These are phyloP conservation scores for Psix sp. DNA, from an alignment of 1,140 invertebrate genomes.

Conservation along the genomic window DNA sequence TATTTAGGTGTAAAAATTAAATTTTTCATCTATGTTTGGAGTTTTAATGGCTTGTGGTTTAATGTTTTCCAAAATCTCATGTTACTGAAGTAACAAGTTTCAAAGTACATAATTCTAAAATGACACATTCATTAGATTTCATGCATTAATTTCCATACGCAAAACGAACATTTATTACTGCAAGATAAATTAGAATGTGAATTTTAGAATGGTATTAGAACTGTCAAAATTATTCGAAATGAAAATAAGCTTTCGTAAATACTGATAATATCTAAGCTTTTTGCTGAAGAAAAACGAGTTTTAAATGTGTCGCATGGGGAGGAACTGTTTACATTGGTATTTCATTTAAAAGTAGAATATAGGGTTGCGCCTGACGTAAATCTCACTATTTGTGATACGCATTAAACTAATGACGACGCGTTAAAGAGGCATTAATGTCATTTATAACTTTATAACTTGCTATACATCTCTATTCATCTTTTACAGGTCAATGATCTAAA, in stretches of 20 bases:
- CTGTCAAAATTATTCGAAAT: constrained; percentile 2
- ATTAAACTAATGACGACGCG: constrained; percentile 25
- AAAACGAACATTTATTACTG: constrained; percentile 8
- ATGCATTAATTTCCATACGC: constrained; percentile 21
- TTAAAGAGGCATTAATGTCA: constrained; percentile 27
- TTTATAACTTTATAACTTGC: constrained; percentile 10
- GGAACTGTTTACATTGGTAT: not conserved
- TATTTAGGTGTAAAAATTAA: not conserved
- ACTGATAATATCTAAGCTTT: not conserved
- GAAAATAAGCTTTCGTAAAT: not conserved
- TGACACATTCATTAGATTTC: constrained; percentile 22
- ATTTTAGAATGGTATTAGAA: constrained; percentile 9
- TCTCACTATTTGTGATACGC: constrained; percentile 16
- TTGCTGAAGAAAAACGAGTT: not conserved
- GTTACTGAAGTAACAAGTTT: constrained; percentile 20
- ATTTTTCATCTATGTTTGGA: not conserved
- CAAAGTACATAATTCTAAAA: constrained; percentile 6
- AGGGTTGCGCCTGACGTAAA: constrained; percentile 4
- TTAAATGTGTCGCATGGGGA: too few relatives aligned
- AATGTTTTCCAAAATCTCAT: constrained; percentile 9
- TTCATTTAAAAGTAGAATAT: constrained; percentile 17
- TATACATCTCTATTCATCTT: constrained; percentile 15
- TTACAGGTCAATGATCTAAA: not conserved
- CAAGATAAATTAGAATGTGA: constrained; percentile 10
- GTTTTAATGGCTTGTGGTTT: not conserved